Conservation (phyloP, 2,888 invertebrate species). For the Gasteruption jaculator region DNA sequence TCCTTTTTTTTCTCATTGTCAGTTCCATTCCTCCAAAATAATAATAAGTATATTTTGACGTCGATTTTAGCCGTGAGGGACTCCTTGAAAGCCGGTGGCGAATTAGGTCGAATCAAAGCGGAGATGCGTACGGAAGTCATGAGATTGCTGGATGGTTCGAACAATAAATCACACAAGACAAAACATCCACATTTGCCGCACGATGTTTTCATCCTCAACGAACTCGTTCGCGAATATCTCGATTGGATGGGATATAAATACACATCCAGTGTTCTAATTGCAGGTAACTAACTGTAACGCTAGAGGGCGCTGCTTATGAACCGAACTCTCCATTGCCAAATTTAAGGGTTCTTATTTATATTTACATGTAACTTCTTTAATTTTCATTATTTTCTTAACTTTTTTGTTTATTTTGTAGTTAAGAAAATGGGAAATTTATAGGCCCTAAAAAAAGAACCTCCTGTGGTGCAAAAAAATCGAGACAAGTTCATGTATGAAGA, state of each 20-base stretch:
- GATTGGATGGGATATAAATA: constrained; percentile 70
- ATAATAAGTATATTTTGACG: not conserved
- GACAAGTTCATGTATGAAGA: too few species aligned
- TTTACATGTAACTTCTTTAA: not conserved
- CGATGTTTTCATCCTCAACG: constrained; percentile 57
- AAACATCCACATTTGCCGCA: constrained; percentile 35
- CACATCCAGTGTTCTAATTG: constrained; percentile 56
- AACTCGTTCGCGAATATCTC: constrained; percentile 64
- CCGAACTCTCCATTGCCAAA: not conserved
- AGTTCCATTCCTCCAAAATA: too few species aligned
- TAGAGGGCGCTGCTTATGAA: too few species aligned
- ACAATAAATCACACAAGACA: constrained; percentile 27
- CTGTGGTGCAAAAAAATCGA: too few species aligned
- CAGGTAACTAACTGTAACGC: too few species aligned
- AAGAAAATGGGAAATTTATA: too few species aligned
- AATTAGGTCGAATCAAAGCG: constrained; percentile 43
- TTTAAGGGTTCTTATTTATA: not conserved
- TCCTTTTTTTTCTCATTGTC: too few species aligned
- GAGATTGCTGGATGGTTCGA: constrained; percentile 39
- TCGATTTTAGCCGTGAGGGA: constrained; percentile 39
- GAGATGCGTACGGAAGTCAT: constrained; percentile 46
- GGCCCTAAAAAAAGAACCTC: too few species aligned
- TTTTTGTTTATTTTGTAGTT: too few species aligned
- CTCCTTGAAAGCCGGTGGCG: constrained; percentile 42
- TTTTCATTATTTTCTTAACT: too few species aligned